phyloP scores from a whole-genome alignment of 1,140 invertebrate genomes.

The Lycorma delicatula region DNA sequence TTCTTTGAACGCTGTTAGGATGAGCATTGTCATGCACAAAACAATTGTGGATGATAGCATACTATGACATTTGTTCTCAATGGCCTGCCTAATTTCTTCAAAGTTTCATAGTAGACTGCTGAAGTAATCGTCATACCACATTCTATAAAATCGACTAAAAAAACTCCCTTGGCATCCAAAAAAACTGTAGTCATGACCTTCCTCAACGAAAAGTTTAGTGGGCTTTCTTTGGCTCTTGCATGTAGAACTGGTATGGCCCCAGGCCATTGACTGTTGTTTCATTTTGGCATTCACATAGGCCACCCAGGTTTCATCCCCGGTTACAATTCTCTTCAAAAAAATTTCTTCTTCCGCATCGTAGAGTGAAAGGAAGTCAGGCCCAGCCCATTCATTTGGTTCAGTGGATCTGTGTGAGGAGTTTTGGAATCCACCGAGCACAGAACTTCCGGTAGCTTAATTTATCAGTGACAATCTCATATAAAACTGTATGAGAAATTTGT shows the following conservation, averaged over 20 bases:
- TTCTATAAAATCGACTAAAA: too few species aligned
- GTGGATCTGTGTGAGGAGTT: not conserved
- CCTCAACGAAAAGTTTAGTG: not conserved
- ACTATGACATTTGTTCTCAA: too few species aligned
- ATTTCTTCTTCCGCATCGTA: conserved; percentile 17
- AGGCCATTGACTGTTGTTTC: conserved; percentile 11
- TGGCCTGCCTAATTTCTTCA: too few species aligned
- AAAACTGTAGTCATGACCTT: conserved; percentile 4
- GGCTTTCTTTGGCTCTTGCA: not conserved
- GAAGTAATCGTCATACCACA: too few species aligned
- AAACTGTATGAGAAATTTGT: not conserved
- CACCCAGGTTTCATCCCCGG: conserved; percentile 25
- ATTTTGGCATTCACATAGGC: conserved; percentile 14
- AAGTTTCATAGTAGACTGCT: too few species aligned
- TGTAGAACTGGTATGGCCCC: conserved; percentile 1
- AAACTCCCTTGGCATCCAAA: conserved; percentile 8
- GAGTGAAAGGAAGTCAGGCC: conserved; percentile 10
- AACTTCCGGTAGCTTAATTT: conserved; percentile 2
- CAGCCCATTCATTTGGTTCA: not conserved
- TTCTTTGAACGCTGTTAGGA: too few species aligned
- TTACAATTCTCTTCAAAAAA: conserved; percentile 24
- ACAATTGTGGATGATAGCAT: too few species aligned
- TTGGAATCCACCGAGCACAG: too few species aligned
- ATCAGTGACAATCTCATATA: not conserved
- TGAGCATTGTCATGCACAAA: too few species aligned